A percentile compares a stretch with the other conserved stretches of the same genome.
phyloP scores from a whole-genome alignment of 2,113 vertebrate genomes.

The Salminus brasiliensis region DNA sequence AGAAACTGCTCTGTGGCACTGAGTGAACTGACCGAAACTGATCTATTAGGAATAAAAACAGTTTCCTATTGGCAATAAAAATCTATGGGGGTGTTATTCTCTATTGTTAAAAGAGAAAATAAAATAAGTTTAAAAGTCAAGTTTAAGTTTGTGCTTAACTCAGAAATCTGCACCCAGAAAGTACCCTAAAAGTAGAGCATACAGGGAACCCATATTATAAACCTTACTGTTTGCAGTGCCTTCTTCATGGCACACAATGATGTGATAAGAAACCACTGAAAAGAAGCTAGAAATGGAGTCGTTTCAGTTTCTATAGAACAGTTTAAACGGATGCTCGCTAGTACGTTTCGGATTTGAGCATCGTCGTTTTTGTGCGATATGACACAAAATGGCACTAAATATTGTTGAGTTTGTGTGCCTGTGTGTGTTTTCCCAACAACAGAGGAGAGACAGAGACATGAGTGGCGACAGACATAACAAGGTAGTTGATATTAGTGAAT shows the following conservation, averaged over 20 bases:
- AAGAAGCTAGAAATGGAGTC: background rate
- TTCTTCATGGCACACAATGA: background rate
- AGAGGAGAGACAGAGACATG: background rate
- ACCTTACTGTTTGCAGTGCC: background rate
- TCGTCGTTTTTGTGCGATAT: conserved; percentile 25
- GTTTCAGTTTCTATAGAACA: background rate
- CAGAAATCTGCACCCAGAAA: background rate
- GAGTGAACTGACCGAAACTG: no score
- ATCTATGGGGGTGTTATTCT: background rate
- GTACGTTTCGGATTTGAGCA: background rate
- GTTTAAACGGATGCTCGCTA: background rate
- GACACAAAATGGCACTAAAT: conserved; percentile 19
- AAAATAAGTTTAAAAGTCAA: no score
- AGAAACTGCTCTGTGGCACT: no score
- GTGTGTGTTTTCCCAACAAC: background rate
- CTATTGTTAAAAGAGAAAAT: background rate
- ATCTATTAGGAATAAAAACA: background rate
- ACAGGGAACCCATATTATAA: background rate
- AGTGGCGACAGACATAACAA: conserved; percentile 34
- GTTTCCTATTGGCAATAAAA: background rate
- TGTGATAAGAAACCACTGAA: background rate
- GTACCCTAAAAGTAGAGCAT: background rate
- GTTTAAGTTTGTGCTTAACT: background rate
- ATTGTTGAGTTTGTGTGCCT: no score
- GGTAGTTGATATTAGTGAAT: conserved; percentile 35